Evolutionary conservation across 2,888 invertebrate species (phyloP).

Genomic region (Drosophila meridiana): DNA sequence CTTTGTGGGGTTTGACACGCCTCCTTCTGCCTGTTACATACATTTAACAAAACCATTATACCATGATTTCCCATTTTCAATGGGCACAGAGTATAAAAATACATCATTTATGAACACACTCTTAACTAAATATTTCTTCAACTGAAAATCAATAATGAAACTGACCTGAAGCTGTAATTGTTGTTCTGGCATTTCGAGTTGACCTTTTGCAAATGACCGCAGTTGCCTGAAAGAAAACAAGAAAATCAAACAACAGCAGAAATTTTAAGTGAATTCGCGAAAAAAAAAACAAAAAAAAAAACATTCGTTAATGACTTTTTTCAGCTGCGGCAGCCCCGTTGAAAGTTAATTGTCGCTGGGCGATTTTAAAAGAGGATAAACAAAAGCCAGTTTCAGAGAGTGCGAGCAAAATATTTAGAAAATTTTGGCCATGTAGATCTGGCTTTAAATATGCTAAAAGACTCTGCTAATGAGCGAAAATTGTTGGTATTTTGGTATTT

Average conservation of each 20-base stretch:
- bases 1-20: no score
- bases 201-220: constrained; percentile 69
- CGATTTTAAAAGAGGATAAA: constrained; percentile 7
- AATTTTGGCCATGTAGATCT: not conserved
- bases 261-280: constrained; percentile 60
- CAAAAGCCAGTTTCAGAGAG: constrained; percentile 1
- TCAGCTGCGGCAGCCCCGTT: constrained; percentile 34
- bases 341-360: constrained; percentile 52
- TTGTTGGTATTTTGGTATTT: not conserved
- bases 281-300: not conserved
- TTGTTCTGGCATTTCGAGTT: constrained; percentile 31
- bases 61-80: no score
- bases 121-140: constrained; percentile 19
- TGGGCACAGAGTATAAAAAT: not conserved
- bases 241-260: constrained; percentile 8
- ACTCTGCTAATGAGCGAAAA: constrained; percentile 3
- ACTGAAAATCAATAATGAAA: constrained; percentile 57
- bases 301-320: constrained; percentile 46
- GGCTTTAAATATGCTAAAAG: not conserved
- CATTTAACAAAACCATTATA: no score
- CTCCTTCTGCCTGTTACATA: no score
- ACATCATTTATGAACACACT: constrained; percentile 31
- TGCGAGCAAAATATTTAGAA: constrained; percentile 6
- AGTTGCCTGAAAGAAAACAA: not conserved
- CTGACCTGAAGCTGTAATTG: constrained; percentile 21